Conservation (phyloP, 2,888 invertebrate genomes). For the Furcula furcula region DNA sequence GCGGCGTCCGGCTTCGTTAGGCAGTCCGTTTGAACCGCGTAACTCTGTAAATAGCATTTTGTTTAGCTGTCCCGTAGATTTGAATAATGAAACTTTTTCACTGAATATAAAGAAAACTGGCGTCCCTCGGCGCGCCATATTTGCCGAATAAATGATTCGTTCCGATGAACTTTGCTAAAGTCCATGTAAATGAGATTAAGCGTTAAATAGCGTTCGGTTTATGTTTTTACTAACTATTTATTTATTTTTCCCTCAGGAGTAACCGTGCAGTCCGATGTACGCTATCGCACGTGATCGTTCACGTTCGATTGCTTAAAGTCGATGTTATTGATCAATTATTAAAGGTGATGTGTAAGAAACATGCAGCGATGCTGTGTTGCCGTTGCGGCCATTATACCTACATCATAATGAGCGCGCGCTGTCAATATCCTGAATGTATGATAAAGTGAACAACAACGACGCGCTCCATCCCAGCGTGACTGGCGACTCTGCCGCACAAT, state of each 20-base stretch:
- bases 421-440: too few species aligned
- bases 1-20: constrained; percentile 32
- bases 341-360: too few species aligned
- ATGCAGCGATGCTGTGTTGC: background rate
- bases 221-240: constrained; percentile 1
- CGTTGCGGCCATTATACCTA: background rate
- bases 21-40: constrained; percentile 29
- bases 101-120: constrained; percentile 16
- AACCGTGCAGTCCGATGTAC: background rate
- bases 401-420: too few species aligned
- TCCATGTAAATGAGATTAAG: background rate
- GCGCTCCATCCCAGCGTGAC: too few species aligned
- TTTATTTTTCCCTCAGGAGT: background rate
- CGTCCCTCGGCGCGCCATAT: constrained; percentile 8
- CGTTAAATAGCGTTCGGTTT: background rate
- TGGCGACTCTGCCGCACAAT: too few species aligned
- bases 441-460: too few species aligned
- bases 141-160: constrained; percentile 21
- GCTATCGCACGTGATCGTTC: background rate
- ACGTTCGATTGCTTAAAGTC: too few species aligned
- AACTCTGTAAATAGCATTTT: constrained; percentile 31
- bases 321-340: too few species aligned
- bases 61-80: constrained; percentile 25
- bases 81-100: constrained; percentile 31
- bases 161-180: constrained; percentile 7